These are phyloP conservation scores for Dasysyrphus tricinctus DNA, from an alignment of 2,888 invertebrate species.

Conservation along the genomic window DNA sequence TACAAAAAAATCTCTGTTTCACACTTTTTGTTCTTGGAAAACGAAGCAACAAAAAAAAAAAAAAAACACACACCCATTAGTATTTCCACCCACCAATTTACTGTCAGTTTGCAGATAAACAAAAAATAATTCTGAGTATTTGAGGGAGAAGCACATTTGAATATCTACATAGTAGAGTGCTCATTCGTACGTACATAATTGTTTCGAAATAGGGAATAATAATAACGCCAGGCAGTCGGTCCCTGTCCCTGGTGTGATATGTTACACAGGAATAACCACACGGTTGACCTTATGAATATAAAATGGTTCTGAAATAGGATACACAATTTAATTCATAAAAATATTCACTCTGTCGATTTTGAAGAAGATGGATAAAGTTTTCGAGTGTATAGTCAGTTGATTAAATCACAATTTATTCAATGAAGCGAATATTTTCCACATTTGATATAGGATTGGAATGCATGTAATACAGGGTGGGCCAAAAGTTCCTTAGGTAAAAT, in stretches of 20 bases:
- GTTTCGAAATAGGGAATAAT: conserved; percentile 23
- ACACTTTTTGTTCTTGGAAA: conserved; percentile 27
- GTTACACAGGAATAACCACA: not conserved
- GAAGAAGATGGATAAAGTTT: conserved; percentile 6
- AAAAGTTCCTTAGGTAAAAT: no score
- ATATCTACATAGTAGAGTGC: conserved; percentile 8
- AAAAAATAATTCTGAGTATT: conserved; percentile 27
- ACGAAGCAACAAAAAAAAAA: conserved; percentile 11
- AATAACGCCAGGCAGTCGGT: not conserved
- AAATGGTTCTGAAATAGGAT: not conserved
- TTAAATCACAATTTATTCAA: conserved; percentile 36
- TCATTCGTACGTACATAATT: conserved; percentile 33
- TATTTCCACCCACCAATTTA: conserved; percentile 60
- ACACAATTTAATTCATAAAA: not conserved
- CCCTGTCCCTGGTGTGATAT: no score
- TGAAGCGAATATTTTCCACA: conserved; percentile 23
- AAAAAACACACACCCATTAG: not conserved
- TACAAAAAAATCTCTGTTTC: conserved; percentile 31
- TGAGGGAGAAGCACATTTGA: conserved; percentile 1
- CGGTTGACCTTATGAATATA: conserved; percentile 41
- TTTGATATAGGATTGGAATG: not conserved
- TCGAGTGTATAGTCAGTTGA: conserved; percentile 26
- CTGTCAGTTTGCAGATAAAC: conserved; percentile 51
- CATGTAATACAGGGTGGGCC: no score
- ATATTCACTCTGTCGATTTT: not conserved